These are phyloP conservation scores for Solenodon paradoxus DNA, from an alignment of 2,113 vertebrate species.

Conservation along the genomic window DNA sequence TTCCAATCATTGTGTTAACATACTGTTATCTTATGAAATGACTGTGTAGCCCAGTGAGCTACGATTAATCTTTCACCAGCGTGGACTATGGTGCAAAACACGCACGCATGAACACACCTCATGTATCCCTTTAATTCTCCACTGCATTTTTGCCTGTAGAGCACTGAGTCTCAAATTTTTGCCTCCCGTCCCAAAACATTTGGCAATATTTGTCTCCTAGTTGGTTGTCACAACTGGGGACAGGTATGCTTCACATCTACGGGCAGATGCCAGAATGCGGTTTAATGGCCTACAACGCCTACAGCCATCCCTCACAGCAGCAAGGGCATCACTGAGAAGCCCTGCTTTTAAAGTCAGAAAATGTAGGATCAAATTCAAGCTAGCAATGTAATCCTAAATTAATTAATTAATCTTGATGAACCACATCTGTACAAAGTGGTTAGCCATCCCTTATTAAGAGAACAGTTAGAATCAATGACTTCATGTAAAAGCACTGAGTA, in stretches of 20 bases:
- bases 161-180: background rate
- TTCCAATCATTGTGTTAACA: background rate
- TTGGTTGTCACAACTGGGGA: background rate
- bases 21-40: background rate
- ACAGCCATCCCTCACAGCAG: background rate
- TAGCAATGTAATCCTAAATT: slow-evolving; percentile 6
- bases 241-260: background rate
- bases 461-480: slow-evolving; percentile 1
- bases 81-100: background rate
- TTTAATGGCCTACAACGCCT: background rate
- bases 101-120: background rate
- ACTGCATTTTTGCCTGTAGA: background rate
- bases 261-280: background rate
- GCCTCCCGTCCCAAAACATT: background rate
- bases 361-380: background rate
- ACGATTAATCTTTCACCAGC: background rate
- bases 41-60: background rate
- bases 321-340: background rate
- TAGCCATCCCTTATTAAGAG: background rate
- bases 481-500: background rate
- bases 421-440: background rate
- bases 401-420: background rate
- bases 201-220: background rate
- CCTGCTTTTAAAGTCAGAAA: background rate
- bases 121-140: background rate